Evolutionary conservation across 2,797 vertebrate species (phyloP).

Genomic region (Eutrigla gurnardus): DNA sequence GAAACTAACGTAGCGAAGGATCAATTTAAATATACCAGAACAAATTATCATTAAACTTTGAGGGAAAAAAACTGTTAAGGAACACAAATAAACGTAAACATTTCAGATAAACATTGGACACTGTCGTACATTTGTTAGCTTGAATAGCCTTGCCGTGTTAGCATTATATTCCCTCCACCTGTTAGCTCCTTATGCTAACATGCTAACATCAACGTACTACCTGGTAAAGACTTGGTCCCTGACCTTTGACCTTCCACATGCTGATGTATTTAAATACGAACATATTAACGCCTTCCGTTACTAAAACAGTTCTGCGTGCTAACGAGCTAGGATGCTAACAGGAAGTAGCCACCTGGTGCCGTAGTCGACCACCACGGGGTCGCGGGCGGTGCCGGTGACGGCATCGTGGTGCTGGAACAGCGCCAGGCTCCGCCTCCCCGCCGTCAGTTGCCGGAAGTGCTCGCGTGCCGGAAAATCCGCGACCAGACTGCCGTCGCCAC

Average conservation of each 20-base stretch:
- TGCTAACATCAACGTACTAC: neutral
- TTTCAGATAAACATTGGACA: too few species aligned
- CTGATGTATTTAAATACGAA: too few species aligned
- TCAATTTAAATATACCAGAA: neutral
- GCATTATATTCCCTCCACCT: neutral
- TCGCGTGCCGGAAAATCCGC: conserved; percentile 82
- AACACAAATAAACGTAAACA: neutral
- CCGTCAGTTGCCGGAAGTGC: conserved; percentile 84
- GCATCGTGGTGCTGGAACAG: conserved; percentile 97
- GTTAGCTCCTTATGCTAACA: neutral
- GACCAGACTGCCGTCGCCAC: conserved; percentile 56
- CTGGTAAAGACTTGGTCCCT: too few species aligned
- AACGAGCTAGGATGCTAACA: conserved; percentile 11
- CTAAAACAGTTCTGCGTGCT: neutral
- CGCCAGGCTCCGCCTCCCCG: conserved; percentile 88
- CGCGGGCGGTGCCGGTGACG: conserved; percentile 91
- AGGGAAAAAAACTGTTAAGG: neutral
- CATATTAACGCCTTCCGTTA: neutral
- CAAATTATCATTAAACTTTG: neutral
- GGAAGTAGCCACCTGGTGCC: conserved; percentile 86
- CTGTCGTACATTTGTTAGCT: neutral
- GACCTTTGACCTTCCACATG: too few species aligned
- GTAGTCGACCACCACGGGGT: conserved; percentile 93
- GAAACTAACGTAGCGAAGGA: conserved; percentile 1
- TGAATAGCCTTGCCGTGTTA: neutral